Evolutionary conservation across 2,888 invertebrate genomes (phyloP).

Genomic region (Lamellibrachia columna): DNA sequence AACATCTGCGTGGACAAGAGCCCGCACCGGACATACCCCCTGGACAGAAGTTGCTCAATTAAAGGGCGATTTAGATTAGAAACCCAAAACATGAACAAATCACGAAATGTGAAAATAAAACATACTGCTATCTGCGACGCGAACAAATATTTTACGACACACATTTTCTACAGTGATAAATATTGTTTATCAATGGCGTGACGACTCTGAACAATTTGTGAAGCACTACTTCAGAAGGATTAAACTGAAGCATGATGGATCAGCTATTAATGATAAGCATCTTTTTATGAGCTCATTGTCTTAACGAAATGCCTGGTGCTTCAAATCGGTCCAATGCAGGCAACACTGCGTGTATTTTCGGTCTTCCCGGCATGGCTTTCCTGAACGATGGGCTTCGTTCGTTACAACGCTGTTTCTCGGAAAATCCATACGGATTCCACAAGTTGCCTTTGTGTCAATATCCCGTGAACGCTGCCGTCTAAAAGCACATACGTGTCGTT

Average conservation of each 20-base stretch:
- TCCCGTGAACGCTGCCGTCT: neutral
- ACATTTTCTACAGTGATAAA: neutral
- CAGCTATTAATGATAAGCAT: neutral
- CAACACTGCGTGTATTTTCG: constrained; percentile 12
- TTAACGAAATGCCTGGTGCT: neutral
- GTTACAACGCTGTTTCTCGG: neutral
- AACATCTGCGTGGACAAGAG: no score
- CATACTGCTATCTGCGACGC: neutral
- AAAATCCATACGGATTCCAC: constrained; percentile 16
- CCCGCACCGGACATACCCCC: no score
- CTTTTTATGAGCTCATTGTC: neutral
- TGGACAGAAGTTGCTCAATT: neutral
- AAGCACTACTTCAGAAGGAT: neutral
- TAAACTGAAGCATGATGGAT: neutral
- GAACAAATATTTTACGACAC: neutral
- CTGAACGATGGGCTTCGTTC: neutral
- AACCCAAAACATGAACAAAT: neutral
- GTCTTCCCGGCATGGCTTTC: neutral
- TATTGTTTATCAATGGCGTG: neutral
- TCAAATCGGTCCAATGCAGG: neutral
- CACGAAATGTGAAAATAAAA: no score
- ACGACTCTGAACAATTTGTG: neutral
- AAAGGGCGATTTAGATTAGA: neutral
- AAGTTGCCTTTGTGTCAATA: neutral
- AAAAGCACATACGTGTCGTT: neutral